Percentiles rank a stretch among this genome's conserved stretches.
Conservation (phyloP, 2,888 invertebrate species). For the Empis livida region DNA sequence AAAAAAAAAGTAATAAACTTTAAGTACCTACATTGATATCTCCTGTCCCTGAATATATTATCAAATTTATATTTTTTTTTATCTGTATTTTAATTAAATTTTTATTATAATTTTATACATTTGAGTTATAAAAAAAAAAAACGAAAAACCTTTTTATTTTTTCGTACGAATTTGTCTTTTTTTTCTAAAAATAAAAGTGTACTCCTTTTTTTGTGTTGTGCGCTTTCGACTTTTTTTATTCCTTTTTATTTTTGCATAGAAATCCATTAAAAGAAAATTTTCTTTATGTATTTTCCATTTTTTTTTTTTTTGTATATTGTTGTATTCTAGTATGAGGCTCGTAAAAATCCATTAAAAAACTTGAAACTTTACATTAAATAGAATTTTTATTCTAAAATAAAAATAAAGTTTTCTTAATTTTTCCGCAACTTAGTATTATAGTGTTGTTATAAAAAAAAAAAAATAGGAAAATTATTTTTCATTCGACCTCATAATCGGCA, state of each 20-base stretch:
- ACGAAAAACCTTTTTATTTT: too few species aligned
- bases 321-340: background rate
- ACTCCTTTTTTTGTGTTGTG: too few species aligned
- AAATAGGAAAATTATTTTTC: background rate
- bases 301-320: background rate
- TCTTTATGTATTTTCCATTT: background rate
- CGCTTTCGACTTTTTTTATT: too few species aligned
- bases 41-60: too few species aligned
- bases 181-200: too few species aligned
- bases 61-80: too few species aligned
- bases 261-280: background rate
- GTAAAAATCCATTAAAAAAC: conserved; percentile 1
- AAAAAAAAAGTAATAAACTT: too few species aligned
- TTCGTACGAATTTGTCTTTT: too few species aligned
- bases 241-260: background rate
- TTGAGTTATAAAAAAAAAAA: too few species aligned
- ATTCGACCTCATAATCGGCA: background rate
- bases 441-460: background rate
- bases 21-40: too few species aligned
- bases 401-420: background rate
- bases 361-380: background rate
- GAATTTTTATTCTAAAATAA: background rate
- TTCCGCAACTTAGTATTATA: background rate
- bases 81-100: too few species aligned
- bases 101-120: too few species aligned